Conservation (phyloP, 2,113 vertebrate species). For the Rattus rattus region DNA sequence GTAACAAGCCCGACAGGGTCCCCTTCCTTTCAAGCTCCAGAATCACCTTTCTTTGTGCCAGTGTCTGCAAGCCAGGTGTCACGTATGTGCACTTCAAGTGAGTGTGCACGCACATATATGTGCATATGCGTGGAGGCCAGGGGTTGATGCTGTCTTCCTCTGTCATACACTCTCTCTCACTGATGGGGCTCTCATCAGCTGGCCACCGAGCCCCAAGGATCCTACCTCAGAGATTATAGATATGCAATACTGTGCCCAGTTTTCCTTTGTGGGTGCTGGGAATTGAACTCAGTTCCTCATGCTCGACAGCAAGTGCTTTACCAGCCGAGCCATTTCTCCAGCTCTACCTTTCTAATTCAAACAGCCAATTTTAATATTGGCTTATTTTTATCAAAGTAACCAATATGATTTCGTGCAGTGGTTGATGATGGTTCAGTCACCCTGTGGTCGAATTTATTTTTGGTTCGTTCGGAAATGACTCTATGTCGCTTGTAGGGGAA, state of each 20-base stretch:
- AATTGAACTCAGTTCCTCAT: neutral
- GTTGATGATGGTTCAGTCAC: neutral
- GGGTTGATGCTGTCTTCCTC: too few relatives aligned
- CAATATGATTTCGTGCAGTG: too few relatives aligned
- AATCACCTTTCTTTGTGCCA: neutral
- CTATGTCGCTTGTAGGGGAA: neutral
- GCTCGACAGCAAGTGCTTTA: neutral
- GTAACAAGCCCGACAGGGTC: rapidly evolving
- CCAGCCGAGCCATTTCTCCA: neutral
- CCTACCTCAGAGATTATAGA: too few relatives aligned
- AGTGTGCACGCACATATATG: neutral
- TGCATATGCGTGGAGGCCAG: neutral
- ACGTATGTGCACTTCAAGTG: neutral
- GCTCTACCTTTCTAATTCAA: neutral
- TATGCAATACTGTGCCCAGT: neutral
- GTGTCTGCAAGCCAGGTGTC: neutral
- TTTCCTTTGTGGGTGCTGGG: too few relatives aligned
- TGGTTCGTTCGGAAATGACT: neutral
- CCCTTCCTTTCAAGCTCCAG: neutral
- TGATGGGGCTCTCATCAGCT: too few relatives aligned
- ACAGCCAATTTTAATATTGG: neutral
- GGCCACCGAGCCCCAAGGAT: too few relatives aligned
- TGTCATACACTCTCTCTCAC: neutral
- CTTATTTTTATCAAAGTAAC: neutral
- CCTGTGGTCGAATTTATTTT: neutral